Evolutionary conservation across 2,888 invertebrate species (phyloP).

Genomic region (Pimpla rufipes): DNA sequence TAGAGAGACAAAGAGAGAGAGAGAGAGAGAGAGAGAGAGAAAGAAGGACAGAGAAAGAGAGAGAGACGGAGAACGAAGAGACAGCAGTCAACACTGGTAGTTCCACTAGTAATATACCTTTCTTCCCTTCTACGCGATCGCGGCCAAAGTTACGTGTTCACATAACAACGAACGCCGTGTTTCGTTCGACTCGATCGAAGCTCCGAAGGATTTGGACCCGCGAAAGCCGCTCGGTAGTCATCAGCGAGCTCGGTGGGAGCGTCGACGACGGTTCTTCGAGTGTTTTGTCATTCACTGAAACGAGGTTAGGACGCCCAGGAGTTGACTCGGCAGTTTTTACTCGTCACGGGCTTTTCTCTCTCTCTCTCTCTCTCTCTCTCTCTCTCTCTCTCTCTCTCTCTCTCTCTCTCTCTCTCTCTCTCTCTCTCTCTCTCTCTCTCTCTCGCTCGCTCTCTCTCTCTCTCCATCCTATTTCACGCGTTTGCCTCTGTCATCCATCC

Average conservation of each 20-base stretch:
- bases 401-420: conserved; percentile 21
- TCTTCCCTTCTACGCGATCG: conserved; percentile 32
- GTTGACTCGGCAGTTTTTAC: conserved; percentile 83
- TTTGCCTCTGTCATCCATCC: conserved; percentile 36
- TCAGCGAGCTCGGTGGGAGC: background rate
- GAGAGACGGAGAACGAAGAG: background rate
- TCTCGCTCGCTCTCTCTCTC: background rate
- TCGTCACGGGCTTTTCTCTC: conserved; percentile 40
- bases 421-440: background rate
- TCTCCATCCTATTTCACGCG: background rate
- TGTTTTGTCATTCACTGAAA: conserved; percentile 41
- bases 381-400: too few species aligned
- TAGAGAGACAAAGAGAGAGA: background rate
- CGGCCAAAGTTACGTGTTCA: conserved; percentile 20
- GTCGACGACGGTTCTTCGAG: conserved; percentile 15
- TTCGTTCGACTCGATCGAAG: background rate
- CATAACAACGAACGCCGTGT: background rate
- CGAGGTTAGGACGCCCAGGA: conserved; percentile 79
- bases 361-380: conserved; percentile 2
- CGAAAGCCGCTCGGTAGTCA: background rate
- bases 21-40: background rate
- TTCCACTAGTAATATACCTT: conserved; percentile 43
- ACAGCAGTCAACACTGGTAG: conserved; percentile 37
- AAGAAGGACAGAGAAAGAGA: background rate
- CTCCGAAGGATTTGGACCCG: background rate